Percentiles rank a stretch among this genome's conserved stretches.
Evolutionary conservation across 2,797 vertebrate genomes (phyloP).

Genomic region (Microctenopoma lineatum): DNA sequence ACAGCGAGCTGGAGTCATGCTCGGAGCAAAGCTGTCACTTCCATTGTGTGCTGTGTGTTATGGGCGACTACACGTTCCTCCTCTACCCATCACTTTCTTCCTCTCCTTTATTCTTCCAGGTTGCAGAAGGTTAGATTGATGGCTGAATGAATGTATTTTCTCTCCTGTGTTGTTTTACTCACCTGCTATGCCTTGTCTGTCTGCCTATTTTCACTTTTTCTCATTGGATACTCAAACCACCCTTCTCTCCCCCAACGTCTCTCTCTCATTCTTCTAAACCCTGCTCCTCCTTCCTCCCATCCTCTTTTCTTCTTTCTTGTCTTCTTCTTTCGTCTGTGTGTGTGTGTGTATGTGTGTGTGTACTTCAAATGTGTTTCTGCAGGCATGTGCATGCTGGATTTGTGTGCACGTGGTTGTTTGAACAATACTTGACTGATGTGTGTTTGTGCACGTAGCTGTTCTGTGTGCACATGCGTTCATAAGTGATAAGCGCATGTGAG

Average conservation of each 20-base stretch:
- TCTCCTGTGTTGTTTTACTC: neutral
- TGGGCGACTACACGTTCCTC: conserved; percentile 57
- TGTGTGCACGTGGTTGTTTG: conserved; percentile 20
- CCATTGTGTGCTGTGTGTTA: conserved; percentile 67
- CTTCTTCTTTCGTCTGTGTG: conserved; percentile 13
- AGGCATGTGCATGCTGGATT: conserved; percentile 14
- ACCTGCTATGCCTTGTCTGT: neutral
- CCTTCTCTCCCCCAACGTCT: conserved; percentile 13
- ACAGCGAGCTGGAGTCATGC: conserved; percentile 68
- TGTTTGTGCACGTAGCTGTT: conserved; percentile 4
- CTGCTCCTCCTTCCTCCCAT: conserved; percentile 32
- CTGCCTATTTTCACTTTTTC: neutral
- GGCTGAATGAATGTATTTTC: no score
- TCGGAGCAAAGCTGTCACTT: conserved; percentile 74
- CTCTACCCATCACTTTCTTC: conserved; percentile 35
- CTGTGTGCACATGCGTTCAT: conserved; percentile 6
- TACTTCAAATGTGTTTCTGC: conserved; percentile 13
- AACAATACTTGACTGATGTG: conserved; percentile 24
- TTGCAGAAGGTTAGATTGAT: conserved; percentile 19
- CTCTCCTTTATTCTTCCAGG: conserved; percentile 36
- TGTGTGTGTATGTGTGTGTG: neutral
- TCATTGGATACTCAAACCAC: conserved; percentile 11
- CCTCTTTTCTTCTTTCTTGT: neutral
- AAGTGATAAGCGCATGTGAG: conserved; percentile 4
- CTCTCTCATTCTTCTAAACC: conserved; percentile 31